Evolutionary conservation across 2,113 vertebrate genomes (phyloP), one percentile per base, ranked within the genome.

Genomic region (Notiomystis cincta): DNA sequence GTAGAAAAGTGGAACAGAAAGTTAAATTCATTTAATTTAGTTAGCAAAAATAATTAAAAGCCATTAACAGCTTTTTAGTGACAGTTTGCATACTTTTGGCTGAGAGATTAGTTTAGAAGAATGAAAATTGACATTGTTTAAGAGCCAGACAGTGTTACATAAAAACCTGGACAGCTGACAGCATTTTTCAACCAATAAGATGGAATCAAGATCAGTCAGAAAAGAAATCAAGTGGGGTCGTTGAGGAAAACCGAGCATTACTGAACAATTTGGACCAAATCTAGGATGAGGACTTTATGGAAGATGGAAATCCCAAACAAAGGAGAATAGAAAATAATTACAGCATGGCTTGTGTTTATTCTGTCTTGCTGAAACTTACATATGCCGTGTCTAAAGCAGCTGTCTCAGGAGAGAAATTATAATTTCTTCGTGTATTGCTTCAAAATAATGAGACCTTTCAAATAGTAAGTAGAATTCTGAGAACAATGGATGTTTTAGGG

Each of bases 121-220:
- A 94, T 85, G 58, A 97, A 96, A 94, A 90, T 73, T 72, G 44
- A 42, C 64, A 65, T 95, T 87, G 89, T 94, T 92, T 83, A 62
- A 89, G 90, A 87, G 78, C 96, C 82, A 96, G 83, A 31, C 10
- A 5, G 62, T 42, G 84, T 96, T 96, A 89, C 31, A 60, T 96
- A 93, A 91, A 95, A 87, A 54, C 23, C 62, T 88, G 82, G 93
- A 72, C 13, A 61, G 19, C 2, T 90, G 62, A 89, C 89, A 79
- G 54, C 54, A 15, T 87, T 91, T 67, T 83, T 75, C 35, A 54
- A 81, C 40, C 48, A 66, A 38, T 62, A 58, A 75, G n/a, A 69
- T 85, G 87, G 87, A 80, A 87, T 87, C 45, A 57, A 47, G 42
- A 64, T 94, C 91, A 65, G 89, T 90, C 67, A 62, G 82, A 64